These are phyloP conservation scores for Limosa lapponica DNA, from an alignment of 2,797 vertebrate species.

Conservation along the genomic window DNA sequence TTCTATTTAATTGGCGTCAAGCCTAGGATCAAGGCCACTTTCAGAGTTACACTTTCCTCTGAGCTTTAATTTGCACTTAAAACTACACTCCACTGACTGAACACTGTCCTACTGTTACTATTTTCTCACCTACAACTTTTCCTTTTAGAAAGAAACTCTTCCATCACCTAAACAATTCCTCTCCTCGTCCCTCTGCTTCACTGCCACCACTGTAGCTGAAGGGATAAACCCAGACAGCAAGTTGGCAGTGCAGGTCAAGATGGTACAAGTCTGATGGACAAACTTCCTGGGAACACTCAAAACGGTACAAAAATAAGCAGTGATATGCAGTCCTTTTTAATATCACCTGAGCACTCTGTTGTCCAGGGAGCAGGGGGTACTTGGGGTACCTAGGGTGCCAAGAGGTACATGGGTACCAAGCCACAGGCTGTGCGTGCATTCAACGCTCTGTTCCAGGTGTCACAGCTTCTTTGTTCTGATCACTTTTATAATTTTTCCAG, in stretches of 20 bases:
- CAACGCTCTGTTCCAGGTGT: background rate
- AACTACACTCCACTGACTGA: background rate
- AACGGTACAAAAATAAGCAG: background rate
- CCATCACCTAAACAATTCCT: background rate
- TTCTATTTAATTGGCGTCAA: slow-evolving; percentile 50
- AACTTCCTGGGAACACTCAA: background rate
- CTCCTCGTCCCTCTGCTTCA: background rate
- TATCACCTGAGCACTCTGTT: background rate
- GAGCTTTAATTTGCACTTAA: slow-evolving; percentile 28
- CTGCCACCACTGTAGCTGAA: background rate
- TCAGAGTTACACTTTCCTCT: background rate
- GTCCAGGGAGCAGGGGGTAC: background rate
- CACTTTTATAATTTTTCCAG: background rate
- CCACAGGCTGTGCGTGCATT: background rate
- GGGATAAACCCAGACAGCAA: background rate
- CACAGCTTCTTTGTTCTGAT: background rate
- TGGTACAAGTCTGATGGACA: background rate
- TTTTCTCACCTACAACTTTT: slow-evolving; percentile 5
- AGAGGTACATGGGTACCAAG: fast-evolving
- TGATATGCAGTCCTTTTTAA: background rate
- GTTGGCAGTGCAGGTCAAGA: background rate
- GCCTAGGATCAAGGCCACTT: background rate
- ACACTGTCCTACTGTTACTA: background rate
- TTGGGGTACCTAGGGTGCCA: background rate
- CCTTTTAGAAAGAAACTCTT: background rate